These are phyloP conservation scores for Sus scrofa DNA, from an alignment of 2,113 vertebrate genomes.

Conservation along the genomic window DNA sequence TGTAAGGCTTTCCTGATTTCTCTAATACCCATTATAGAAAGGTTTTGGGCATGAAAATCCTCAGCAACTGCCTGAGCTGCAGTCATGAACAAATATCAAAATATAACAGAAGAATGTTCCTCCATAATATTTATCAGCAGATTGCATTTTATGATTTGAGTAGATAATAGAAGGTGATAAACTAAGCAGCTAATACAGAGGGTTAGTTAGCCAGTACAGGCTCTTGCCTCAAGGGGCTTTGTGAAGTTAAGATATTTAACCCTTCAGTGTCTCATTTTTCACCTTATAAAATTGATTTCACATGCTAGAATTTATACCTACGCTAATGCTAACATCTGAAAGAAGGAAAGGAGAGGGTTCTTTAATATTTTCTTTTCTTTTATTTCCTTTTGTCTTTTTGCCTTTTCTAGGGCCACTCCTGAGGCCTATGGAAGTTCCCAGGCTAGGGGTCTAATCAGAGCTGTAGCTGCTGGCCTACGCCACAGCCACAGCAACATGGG, in stretches of 20 bases:
- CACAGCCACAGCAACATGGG: too few relatives aligned
- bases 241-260: constrained; percentile 34
- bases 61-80: not conserved
- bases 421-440: too few relatives aligned
- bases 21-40: not conserved
- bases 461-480: too few relatives aligned
- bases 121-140: not conserved
- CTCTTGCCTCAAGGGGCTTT: not conserved
- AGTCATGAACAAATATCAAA: constrained; percentile 2
- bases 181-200: not conserved
- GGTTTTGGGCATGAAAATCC: not conserved
- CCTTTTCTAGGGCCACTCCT: too few relatives aligned
- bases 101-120: not conserved
- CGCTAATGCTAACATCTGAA: not conserved
- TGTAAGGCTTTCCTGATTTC: constrained; percentile 15
- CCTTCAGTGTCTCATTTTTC: not conserved
- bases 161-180: not conserved
- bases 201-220: too few relatives aligned
- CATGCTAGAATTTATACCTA: not conserved
- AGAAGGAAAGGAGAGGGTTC: not conserved
- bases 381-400: too few relatives aligned
- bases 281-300: constrained; percentile 41
- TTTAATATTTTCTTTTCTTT: too few relatives aligned
- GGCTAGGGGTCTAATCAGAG: too few relatives aligned
- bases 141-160: not conserved